Evolutionary conservation across 2,797 vertebrate species (phyloP).

Genomic region (Esox masquinongy): DNA sequence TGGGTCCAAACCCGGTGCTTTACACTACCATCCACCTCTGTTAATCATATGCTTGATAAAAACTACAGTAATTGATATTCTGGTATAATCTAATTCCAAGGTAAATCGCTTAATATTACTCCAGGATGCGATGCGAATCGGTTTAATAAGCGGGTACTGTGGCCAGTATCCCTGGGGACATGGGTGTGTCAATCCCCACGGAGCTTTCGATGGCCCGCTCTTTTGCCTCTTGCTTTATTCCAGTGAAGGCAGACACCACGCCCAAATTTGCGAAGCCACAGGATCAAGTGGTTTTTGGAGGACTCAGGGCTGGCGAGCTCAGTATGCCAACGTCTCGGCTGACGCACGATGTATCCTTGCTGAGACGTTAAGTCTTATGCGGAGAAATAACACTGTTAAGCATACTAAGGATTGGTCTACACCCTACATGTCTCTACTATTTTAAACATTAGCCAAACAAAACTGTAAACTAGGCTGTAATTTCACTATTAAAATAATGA

Average conservation of each 20-base stretch:
- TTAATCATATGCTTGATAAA: slow-evolving; percentile 1
- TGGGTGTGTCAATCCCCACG: slow-evolving; percentile 25
- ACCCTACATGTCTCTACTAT: not conserved
- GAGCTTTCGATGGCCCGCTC: not conserved
- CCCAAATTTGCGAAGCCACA: slow-evolving; percentile 19
- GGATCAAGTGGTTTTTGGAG: slow-evolving; percentile 20
- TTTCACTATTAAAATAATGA: no score
- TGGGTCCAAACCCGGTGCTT: not conserved
- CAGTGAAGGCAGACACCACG: not conserved
- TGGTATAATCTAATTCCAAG: not conserved
- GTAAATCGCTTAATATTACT: not conserved
- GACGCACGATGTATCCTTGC: not conserved
- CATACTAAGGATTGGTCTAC: not conserved
- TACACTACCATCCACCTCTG: not conserved
- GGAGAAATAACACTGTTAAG: not conserved
- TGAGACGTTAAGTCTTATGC: not conserved
- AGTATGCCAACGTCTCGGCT: not conserved
- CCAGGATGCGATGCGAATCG: not conserved
- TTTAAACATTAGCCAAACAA: not conserved
- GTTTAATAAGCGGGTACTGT: not conserved
- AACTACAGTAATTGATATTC: not conserved
- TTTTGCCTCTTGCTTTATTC: not conserved
- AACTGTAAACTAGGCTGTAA: not conserved
- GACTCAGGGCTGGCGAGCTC: not conserved
- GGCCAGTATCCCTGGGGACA: slow-evolving; percentile 10